Evolutionary conservation across 2,888 invertebrate species (phyloP).

Genomic region (Drosophila recens): DNA sequence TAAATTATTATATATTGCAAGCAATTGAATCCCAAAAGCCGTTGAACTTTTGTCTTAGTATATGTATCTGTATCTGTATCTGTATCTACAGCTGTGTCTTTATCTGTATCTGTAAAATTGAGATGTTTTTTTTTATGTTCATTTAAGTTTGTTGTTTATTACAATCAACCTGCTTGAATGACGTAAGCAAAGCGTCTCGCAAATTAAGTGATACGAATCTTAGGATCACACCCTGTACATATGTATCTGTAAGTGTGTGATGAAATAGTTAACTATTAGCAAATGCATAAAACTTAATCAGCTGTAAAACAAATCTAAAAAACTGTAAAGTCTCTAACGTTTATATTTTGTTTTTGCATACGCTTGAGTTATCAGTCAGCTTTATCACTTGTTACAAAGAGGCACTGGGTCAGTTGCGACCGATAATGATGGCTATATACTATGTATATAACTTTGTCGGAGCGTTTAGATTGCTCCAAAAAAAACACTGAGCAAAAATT

Average conservation of each 20-base stretch:
- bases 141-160: conserved; percentile 2
- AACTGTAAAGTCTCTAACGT: neutral
- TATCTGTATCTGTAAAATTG: conserved; percentile 40
- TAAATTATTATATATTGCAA: conserved; percentile 32
- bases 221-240: conserved; percentile 5
- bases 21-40: conserved; percentile 23
- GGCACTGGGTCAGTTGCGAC: conserved; percentile 24
- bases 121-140: conserved; percentile 11
- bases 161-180: conserved; percentile 19
- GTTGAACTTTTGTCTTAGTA: conserved; percentile 32
- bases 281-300: conserved; percentile 5
- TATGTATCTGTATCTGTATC: neutral
- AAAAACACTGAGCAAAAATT: conserved; percentile 20
- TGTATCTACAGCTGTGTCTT: conserved; percentile 8
- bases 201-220: neutral
- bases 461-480: neutral
- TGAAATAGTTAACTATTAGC: conserved; percentile 6
- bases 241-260: neutral
- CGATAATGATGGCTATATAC: conserved; percentile 21
- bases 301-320: neutral
- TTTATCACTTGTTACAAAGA: conserved; percentile 29
- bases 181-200: conserved; percentile 35
- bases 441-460: neutral
- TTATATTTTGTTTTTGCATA: conserved; percentile 8
- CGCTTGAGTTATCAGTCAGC: conserved; percentile 36